Conservation (phyloP, 2,797 vertebrate species). For the Crax fasciolata region DNA sequence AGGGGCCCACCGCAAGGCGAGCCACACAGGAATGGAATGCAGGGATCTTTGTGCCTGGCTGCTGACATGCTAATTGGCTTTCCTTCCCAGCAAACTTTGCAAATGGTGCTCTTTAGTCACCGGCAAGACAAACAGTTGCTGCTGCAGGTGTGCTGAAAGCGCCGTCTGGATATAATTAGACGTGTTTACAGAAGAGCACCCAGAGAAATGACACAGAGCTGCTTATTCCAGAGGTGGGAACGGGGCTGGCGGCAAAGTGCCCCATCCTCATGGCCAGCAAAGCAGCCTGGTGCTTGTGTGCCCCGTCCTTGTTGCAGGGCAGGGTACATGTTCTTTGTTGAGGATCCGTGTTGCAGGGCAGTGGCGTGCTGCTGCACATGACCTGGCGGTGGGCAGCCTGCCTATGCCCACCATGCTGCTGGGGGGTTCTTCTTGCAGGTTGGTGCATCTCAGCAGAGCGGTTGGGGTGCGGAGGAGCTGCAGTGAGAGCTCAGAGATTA, state of each 20-base stretch:
- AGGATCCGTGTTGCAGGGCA: too few relatives aligned
- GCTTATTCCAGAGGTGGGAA: neutral
- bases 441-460: too few relatives aligned
- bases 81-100: constrained; percentile 11
- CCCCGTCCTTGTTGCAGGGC: too few relatives aligned
- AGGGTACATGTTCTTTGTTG: too few relatives aligned
- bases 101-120: neutral
- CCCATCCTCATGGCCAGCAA: too few relatives aligned
- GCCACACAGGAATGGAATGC: neutral
- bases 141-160: constrained; percentile 34
- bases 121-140: constrained; percentile 34
- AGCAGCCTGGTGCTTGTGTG: too few relatives aligned
- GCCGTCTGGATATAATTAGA: neutral
- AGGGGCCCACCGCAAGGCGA: neutral
- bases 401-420: neutral
- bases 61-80: neutral
- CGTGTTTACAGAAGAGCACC: neutral
- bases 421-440: neutral
- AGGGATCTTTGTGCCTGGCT: neutral
- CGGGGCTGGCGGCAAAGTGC: too few relatives aligned
- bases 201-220: neutral
- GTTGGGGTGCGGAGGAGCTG: too few relatives aligned
- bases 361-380: neutral
- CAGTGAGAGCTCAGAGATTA: neutral
- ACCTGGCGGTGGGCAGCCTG: neutral